These are phyloP conservation scores for Brachionus angularis DNA, from an alignment of 1,140 invertebrate species.

Conservation along the genomic window DNA sequence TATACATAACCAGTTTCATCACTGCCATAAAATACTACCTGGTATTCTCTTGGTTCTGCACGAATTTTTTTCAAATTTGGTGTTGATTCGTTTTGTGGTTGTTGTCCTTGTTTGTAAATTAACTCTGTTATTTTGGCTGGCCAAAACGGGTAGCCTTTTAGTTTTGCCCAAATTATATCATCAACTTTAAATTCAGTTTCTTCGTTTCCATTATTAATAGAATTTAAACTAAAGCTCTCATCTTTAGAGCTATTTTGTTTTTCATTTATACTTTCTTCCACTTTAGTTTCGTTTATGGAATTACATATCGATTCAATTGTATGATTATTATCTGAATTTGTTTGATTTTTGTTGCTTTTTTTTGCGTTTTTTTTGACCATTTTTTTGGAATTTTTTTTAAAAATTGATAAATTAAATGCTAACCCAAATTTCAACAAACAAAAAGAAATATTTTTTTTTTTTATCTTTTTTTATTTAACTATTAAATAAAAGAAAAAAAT, in stretches of 20 bases:
- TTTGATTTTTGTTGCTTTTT: neutral
- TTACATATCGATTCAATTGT: too few relatives aligned
- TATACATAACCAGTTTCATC: neutral
- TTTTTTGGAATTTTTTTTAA: too few relatives aligned
- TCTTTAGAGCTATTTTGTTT: neutral
- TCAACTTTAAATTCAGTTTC: neutral
- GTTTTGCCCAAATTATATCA: constrained; percentile 26
- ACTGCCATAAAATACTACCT: constrained; percentile 18
- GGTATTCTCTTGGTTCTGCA: constrained; percentile 5
- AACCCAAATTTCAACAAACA: too few relatives aligned
- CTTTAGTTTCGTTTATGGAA: neutral
- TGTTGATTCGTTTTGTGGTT: neutral
- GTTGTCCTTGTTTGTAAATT: neutral
- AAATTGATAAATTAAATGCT: too few relatives aligned
- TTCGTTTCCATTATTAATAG: too few relatives aligned
- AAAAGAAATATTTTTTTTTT: too few relatives aligned
- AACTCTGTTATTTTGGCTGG: constrained; percentile 3
- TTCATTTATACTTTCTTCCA: constrained; percentile 3
- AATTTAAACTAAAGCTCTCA: too few relatives aligned
- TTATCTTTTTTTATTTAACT: too few relatives aligned
- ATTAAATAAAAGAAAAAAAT: too few relatives aligned
- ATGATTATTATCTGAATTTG: neutral
- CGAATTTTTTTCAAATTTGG: neutral
- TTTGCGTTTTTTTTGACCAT: constrained; percentile 4
- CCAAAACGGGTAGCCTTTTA: constrained; percentile 20